Percentiles rank a stretch among this genome's conserved stretches.
Evolutionary conservation across 2,888 invertebrate species (phyloP).

Genomic region (Drosophila rubida): DNA sequence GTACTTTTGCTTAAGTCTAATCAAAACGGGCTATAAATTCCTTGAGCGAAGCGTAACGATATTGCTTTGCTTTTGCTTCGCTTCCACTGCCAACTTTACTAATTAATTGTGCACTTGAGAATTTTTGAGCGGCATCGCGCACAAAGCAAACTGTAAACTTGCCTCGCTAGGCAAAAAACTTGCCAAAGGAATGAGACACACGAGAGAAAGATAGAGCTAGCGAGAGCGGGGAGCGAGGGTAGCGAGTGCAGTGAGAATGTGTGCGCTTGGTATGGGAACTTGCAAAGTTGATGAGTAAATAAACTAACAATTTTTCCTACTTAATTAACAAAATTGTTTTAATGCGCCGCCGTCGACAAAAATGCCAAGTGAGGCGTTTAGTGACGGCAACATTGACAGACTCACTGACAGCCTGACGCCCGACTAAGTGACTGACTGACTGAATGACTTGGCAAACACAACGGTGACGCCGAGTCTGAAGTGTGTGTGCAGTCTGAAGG

Average conservation of each 20-base stretch:
- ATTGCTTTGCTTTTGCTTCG: conserved; percentile 29
- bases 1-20: conserved; percentile 40
- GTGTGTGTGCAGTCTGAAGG: conserved; percentile 8
- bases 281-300: conserved; percentile 78
- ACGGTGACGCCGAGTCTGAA: conserved; percentile 27
- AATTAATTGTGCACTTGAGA: conserved; percentile 79
- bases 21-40: conserved; percentile 69
- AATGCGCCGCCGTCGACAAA: conserved; percentile 54
- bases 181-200: conserved; percentile 33
- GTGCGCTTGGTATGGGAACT: conserved; percentile 51
- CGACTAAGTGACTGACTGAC: conserved; percentile 59
- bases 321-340: conserved; percentile 80
- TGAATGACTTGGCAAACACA: conserved; percentile 74
- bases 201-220: neutral
- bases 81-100: conserved; percentile 67
- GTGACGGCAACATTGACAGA: conserved; percentile 54
- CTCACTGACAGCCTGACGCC: conserved; percentile 40
- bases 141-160: conserved; percentile 70
- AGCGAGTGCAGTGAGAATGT: conserved; percentile 15
- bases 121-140: conserved; percentile 66
- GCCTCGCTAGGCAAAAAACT: conserved; percentile 48
- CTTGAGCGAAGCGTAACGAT: conserved; percentile 21
- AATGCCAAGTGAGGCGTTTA: conserved; percentile 66
- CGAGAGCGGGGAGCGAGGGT: neutral
- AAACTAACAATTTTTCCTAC: conserved; percentile 80